Evolutionary conservation across 2,113 vertebrate species (phyloP).

Genomic region (Myotis yumanensis): DNA sequence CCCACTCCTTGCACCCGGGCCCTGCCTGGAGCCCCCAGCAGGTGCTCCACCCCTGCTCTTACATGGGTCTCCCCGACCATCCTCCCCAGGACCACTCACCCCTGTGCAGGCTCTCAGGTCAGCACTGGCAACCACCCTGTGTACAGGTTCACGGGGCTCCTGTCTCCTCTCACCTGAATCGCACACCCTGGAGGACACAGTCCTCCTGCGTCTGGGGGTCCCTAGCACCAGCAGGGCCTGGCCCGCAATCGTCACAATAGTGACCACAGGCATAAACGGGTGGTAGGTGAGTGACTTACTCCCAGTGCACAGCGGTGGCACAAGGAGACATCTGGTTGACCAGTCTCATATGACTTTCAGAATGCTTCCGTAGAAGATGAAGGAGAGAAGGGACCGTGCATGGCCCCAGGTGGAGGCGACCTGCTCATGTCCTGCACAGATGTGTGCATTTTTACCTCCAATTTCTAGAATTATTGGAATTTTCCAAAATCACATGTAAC

Average conservation of each 20-base stretch:
- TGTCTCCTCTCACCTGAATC: not conserved
- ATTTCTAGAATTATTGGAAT: not conserved
- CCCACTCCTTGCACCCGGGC: rapidly evolving
- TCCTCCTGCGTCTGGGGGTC: rapidly evolving
- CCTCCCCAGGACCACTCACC: rapidly evolving
- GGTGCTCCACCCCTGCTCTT: not conserved
- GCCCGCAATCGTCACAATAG: rapidly evolving
- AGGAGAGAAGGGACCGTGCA: too few species aligned
- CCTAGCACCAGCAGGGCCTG: not conserved
- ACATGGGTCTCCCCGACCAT: rapidly evolving
- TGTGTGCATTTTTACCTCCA: rapidly evolving
- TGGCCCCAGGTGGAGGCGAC: rapidly evolving
- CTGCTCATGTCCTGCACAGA: rapidly evolving
- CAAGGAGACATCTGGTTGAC: rapidly evolving
- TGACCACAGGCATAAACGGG: not conserved
- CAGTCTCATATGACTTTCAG: rapidly evolving
- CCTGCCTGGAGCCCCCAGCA: not conserved
- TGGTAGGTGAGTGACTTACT: rapidly evolving
- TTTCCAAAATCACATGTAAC: not conserved
- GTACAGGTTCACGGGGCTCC: not conserved
- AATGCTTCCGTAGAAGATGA: rapidly evolving
- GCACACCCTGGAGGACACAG: not conserved
- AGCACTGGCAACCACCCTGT: rapidly evolving
- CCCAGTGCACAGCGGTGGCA: not conserved
- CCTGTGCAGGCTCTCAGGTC: too few species aligned